Conservation (phyloP, 2,888 invertebrate species). For the Drosophila cognata region DNA sequence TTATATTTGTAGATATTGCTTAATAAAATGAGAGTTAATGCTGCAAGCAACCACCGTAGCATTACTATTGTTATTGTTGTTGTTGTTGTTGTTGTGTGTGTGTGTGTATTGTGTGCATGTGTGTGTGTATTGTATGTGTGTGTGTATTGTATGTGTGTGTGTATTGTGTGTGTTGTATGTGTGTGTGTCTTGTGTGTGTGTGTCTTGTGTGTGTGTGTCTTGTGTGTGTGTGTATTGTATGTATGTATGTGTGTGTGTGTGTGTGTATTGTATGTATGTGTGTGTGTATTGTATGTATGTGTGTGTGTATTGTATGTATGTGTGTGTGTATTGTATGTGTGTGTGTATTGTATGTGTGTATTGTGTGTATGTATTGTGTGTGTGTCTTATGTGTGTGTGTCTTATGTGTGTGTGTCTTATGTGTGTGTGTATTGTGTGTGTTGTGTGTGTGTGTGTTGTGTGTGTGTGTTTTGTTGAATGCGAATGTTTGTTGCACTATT, state of each 20-base stretch:
- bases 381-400: not conserved
- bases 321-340: not conserved
- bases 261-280: constrained; percentile 3
- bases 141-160: not conserved
- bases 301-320: constrained; percentile 1
- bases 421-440: not conserved
- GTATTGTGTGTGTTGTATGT: constrained; percentile 5
- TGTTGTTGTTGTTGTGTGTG: constrained; percentile 4
- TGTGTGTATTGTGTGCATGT: not conserved
- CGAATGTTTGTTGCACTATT: constrained; percentile 55
- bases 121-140: not conserved
- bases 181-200: too few species aligned
- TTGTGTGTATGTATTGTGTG: not conserved
- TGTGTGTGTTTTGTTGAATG: constrained; percentile 19
- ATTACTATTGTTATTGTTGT: not conserved
- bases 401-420: constrained; percentile 11
- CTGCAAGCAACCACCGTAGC: constrained; percentile 4
- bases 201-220: constrained; percentile 2
- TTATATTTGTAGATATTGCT: not conserved
- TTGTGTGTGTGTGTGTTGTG: not conserved
- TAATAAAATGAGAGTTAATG: not conserved
- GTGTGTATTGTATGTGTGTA: constrained; percentile 1
- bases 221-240: not conserved
- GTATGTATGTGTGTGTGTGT: constrained; percentile 4
- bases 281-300: not conserved